These are phyloP conservation scores for Dunckerocampus dactyliophorus DNA, from an alignment of 2,113 vertebrate species.

Conservation along the genomic window DNA sequence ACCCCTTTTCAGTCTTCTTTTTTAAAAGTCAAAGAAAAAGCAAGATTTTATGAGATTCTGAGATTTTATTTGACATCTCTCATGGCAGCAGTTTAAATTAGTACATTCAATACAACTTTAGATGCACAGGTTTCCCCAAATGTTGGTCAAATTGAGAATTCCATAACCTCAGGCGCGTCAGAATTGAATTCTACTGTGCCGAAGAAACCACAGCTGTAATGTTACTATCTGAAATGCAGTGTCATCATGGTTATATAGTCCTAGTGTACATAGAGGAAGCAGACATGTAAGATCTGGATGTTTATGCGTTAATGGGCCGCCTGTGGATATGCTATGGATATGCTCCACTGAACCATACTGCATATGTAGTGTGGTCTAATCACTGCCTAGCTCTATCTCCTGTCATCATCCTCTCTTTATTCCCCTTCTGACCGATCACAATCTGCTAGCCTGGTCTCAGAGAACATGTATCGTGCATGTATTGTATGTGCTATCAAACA, in stretches of 20 bases:
- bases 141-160: no score
- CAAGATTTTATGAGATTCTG: no score
- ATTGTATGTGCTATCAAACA: constrained; percentile 33
- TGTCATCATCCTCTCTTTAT: constrained; percentile 57
- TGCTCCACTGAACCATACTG: constrained; percentile 68
- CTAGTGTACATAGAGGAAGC: constrained; percentile 26
- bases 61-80: no score
- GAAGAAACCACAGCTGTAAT: no score
- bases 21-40: no score
- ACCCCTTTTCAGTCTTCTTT: no score
- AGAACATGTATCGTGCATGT: constrained; percentile 17
- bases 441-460: neutral
- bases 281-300: constrained; percentile 47
- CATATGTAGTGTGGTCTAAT: constrained; percentile 59
- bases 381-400: constrained; percentile 43
- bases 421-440: constrained; percentile 1
- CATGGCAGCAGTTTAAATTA: no score
- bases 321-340: constrained; percentile 58
- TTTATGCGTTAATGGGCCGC: constrained; percentile 56
- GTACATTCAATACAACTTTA: no score
- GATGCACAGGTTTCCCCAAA: no score
- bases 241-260: constrained; percentile 29
- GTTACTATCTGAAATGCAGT: neutral
- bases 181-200: no score
- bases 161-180: no score